Conservation (phyloP, 2,888 invertebrate genomes). For the Melanchra persicariae region DNA sequence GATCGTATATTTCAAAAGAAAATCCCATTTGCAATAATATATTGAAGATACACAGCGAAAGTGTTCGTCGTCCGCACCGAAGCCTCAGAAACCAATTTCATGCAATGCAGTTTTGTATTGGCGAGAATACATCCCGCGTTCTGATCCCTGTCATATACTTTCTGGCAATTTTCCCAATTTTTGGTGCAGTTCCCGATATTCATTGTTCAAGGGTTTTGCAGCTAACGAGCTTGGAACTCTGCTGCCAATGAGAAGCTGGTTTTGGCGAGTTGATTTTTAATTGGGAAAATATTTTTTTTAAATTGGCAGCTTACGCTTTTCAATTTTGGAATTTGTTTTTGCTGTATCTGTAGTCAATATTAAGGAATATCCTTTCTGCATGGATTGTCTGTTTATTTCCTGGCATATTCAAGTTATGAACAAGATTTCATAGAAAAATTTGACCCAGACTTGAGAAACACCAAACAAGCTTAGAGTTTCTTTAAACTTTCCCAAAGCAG, state of each 20-base stretch:
- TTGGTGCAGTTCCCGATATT: conserved; percentile 30
- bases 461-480: not conserved
- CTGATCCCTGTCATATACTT: conserved; percentile 21
- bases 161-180: conserved; percentile 56
- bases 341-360: too few species aligned
- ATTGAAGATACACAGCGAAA: conserved; percentile 21
- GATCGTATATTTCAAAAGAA: conserved; percentile 21
- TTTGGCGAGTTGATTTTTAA: not conserved
- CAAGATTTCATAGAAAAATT: too few species aligned
- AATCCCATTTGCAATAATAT: conserved; percentile 44
- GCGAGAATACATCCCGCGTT: conserved; percentile 33
- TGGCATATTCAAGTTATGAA: not conserved
- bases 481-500: not conserved
- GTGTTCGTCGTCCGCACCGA: not conserved
- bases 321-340: not conserved
- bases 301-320: not conserved
- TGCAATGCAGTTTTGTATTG: conserved; percentile 50
- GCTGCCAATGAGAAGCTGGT: conserved; percentile 19
- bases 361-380: not conserved
- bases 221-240: conserved; percentile 38
- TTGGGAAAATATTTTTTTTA: not conserved
- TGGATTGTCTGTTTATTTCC: not conserved
- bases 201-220: conserved; percentile 27
- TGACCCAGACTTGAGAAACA: not conserved
- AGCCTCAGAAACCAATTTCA: conserved; percentile 50